A percentile compares a stretch with the other conserved stretches of the same genome.
phyloP scores from a whole-genome alignment of 2,113 vertebrate species.

The Rhizomys pruinosus region DNA sequence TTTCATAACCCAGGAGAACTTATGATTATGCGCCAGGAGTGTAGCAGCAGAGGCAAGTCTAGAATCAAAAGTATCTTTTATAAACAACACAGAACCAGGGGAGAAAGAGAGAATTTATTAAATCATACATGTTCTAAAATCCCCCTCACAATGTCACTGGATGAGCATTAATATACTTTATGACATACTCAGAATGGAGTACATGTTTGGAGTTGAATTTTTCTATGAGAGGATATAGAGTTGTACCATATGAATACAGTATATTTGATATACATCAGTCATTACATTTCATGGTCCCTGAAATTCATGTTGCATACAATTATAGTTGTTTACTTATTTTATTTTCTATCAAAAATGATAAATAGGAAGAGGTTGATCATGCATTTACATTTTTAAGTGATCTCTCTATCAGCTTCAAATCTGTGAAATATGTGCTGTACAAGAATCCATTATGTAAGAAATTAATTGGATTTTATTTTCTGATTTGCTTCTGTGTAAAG shows the following conservation, averaged over 20 bases:
- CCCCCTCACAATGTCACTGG: neutral
- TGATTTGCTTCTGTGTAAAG: neutral
- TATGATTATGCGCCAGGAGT: neutral
- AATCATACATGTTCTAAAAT: neutral
- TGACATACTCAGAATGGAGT: neutral
- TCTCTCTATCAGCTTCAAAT: neutral
- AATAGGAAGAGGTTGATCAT: neutral
- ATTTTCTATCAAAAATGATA: neutral
- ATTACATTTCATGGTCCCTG: neutral
- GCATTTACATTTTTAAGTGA: neutral
- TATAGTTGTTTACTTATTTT: neutral
- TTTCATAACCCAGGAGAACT: neutral
- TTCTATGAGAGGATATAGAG: neutral
- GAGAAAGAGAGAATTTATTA: neutral
- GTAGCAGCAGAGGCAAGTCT: neutral
- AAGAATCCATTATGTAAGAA: neutral
- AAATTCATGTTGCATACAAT: neutral
- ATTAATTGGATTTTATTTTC: neutral
- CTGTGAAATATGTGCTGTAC: neutral
- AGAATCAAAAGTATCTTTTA: neutral
- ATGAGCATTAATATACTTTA: neutral
- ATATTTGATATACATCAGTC: accelerated
- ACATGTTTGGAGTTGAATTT: neutral
- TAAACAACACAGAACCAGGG: neutral
- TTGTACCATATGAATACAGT: neutral